Base-by-base conservation (phyloP, 2,797 vertebrate species). In the Danio choprae region DNA sequence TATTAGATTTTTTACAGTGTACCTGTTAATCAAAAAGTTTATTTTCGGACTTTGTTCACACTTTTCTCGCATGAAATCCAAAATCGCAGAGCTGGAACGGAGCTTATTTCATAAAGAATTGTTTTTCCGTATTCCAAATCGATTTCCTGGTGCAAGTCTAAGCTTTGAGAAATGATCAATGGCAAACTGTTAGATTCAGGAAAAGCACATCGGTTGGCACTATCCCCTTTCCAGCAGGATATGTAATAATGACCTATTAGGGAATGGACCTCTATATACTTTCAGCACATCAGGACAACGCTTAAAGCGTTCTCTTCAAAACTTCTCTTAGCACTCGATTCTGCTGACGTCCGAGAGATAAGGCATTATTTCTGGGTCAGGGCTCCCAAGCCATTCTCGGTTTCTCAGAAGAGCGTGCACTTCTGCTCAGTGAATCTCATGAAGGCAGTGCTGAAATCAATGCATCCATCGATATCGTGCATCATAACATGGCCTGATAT, bases 81-180 rank as follows among this genome's bases (percentile, higher is more conserved):
- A 74, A 86, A 75, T 20, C 53, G 43, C 41, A 83, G 43, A 51
- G 40, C n/a, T 48, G 50, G 78, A 77, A 82, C 44, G 8, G 64
- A 80, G 72, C 41, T 64, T 65, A 81, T 83, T 83, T 82, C 53
- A 80, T 62, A 67, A 80, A 82, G 71, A 73, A 59, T 41, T 81
- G n/a, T 29, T 60, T 44, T 80, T 76, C 50, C 70, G 51, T 76
- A 71, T 68, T 73, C 41, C 51, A 75, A 85, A 88, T 90, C 83
- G 48, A 92, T 91, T 85, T 65, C 74, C 80, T 77, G 70, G 62
- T 84, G 70, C 46, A 82, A 82, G 59, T 73, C 81, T 71, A 84
- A 78, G 84, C 77, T 68, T 29, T 91, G 88, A 89, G 88, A 79
- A 88, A 87, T 89, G 88, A 92, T 92, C 89, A 85, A 90, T 90